A percentile compares a stretch with the other conserved stretches of the same genome.
Conservation (phyloP, 53 echinoderm and acorn worm genomes). For the Antedon mediterranea region DNA sequence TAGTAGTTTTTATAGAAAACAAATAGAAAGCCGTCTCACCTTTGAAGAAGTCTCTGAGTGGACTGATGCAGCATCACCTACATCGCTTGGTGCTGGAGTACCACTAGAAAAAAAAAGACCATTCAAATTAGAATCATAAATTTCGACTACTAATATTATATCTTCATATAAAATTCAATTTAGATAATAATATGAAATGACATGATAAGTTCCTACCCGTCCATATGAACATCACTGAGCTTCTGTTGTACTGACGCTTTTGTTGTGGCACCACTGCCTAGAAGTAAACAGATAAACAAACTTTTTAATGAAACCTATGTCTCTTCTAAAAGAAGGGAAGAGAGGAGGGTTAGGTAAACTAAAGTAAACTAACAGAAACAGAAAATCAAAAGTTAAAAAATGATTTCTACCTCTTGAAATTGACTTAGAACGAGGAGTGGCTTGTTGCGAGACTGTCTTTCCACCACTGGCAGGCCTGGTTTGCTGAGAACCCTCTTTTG, state of each 20-base stretch:
- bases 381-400: too few relatives aligned
- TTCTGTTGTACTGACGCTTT: conserved; percentile 50
- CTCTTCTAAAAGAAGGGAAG: too few relatives aligned
- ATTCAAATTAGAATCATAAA: too few relatives aligned
- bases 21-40: conserved; percentile 15
- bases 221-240: conserved; percentile 93
- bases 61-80: conserved; percentile 45
- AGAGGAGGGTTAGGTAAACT: too few relatives aligned
- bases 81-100: conserved; percentile 12
- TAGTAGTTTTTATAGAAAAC: background rate
- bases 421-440: conserved; percentile 22
- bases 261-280: conserved; percentile 34
- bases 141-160: too few relatives aligned
- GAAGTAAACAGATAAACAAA: too few relatives aligned
- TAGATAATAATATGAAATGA: background rate
- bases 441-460: conserved; percentile 26
- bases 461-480: conserved; percentile 42
- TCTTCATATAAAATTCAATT: background rate
- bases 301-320: too few relatives aligned
- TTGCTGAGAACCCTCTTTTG: conserved; percentile 22
- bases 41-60: conserved; percentile 48
- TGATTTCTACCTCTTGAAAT: background rate
- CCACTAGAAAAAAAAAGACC: too few relatives aligned
- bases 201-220: conserved; percentile 33
- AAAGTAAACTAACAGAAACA: too few relatives aligned